Percentiles rank a stretch among this genome's conserved stretches.
phyloP scores from a whole-genome alignment of 2,113 vertebrate species.

The Epinephelus fuscoguttatus region DNA sequence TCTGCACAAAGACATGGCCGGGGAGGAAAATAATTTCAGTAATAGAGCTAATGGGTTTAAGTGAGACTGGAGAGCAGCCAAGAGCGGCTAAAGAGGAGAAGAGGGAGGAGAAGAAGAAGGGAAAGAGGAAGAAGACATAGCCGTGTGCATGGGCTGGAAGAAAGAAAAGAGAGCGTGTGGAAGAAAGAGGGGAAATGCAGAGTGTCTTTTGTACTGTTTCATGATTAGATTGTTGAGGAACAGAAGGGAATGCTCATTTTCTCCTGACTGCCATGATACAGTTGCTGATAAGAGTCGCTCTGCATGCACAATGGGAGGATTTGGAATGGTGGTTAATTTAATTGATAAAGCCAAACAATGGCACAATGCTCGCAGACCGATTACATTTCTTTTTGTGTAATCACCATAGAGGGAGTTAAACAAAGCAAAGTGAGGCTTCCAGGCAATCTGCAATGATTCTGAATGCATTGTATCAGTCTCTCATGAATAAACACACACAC shows the following conservation, averaged over 20 bases:
- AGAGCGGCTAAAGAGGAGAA: constrained; percentile 79
- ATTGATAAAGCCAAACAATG: constrained; percentile 82
- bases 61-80: constrained; percentile 88
- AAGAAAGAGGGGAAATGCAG: constrained; percentile 56
- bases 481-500: constrained; percentile 35
- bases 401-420: constrained; percentile 73
- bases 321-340: constrained; percentile 87
- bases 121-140: constrained; percentile 66
- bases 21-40: constrained; percentile 89
- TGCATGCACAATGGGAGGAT: constrained; percentile 77
- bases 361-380: constrained; percentile 69
- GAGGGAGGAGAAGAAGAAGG: constrained; percentile 50
- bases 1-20: constrained; percentile 84
- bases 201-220: constrained; percentile 73
- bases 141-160: constrained; percentile 72
- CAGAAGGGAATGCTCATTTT: constrained; percentile 70
- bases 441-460: constrained; percentile 64
- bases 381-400: constrained; percentile 81
- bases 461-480: constrained; percentile 40
- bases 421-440: constrained; percentile 72
- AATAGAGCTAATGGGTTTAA: constrained; percentile 90
- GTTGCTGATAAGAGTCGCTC: constrained; percentile 78
- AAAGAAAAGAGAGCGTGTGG: constrained; percentile 64
- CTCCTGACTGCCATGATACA: constrained; percentile 75
- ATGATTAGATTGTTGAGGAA: constrained; percentile 72